Base-by-base conservation (phyloP, 2,888 invertebrate genomes). In the Ctenicera cuprea region DNA sequence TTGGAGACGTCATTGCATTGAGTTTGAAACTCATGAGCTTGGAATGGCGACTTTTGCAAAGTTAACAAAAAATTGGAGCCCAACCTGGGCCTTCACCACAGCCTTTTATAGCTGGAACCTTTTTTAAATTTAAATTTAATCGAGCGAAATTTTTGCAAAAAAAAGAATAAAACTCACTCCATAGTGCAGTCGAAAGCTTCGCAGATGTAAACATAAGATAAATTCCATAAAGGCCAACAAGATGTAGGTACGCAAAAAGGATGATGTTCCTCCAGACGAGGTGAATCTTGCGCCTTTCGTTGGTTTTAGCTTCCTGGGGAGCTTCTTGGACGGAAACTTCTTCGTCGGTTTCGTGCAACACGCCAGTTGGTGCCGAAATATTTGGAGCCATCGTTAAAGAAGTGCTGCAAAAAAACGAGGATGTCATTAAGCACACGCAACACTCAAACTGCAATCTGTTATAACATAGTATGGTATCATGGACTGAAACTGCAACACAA, bases 181-280 rank as follows among this genome's bases (percentile, higher is more conserved):
- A 92, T 75, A 92, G 80, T 69, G 91, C 87, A 9, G 96, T 96
- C 78, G 88, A 87, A 87, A 93, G 89, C 89, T 92, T 94, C 37
- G 95, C 95, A 3, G 93, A 92, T 65, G 93, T 91, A 33, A 95
- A 86, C 83, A 92, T 89, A 16, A 95, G 89, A 85, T 92, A 95
- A 3, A 92, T 85, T 63, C 96, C 96, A 83, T 94, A 95, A 0
- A 95, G 66, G 0, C 94, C 94, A 1, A 92, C 93, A 61, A 91
- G 43, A 84, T 96, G 96, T 74, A 96, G 90, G 83, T 93, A 94
- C 8, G 89, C 87, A 83, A 96, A 95, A 0, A 94, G 89, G n/a
- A 93, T 86, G 61, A 96, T 94, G 84, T 96, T 96, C 78, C 94
- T 90, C 96, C 96, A 96, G 7, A 96, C 96, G 57, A 94, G 85